A percentile compares a stretch with the other conserved stretches of the same genome.
Evolutionary conservation across 2,888 invertebrate genomes (phyloP).

Genomic region (Chydorus sphaericus): DNA sequence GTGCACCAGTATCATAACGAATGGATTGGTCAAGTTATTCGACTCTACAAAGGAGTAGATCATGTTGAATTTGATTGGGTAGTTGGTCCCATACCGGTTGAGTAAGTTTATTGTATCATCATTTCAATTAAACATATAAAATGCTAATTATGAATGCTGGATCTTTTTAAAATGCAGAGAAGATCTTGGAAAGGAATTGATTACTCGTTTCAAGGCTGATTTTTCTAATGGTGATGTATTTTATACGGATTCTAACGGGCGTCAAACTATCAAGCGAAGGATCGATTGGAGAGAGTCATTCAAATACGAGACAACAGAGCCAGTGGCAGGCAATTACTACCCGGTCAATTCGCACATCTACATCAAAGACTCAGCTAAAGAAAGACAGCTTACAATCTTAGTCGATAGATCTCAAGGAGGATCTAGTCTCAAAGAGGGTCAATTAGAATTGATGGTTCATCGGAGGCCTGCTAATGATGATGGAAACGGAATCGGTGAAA

Average conservation of each 20-base stretch:
- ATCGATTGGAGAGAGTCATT: constrained; percentile 58
- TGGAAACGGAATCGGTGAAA: constrained; percentile 80
- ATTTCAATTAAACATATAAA: too few relatives aligned
- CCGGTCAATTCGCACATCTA: constrained; percentile 72
- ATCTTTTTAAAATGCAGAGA: constrained; percentile 37
- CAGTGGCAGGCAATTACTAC: constrained; percentile 78
- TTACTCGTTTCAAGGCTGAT: constrained; percentile 52
- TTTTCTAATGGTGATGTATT: constrained; percentile 50
- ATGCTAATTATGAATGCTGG: too few relatives aligned
- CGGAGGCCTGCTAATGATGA: constrained; percentile 73
- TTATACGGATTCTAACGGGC: constrained; percentile 86
- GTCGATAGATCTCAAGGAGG: constrained; percentile 26
- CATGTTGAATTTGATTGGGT: too few relatives aligned
- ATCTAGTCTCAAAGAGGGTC: constrained; percentile 26
- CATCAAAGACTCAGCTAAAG: constrained; percentile 38
- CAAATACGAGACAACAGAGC: constrained; percentile 47
- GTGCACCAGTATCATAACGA: too few relatives aligned
- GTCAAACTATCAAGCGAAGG: constrained; percentile 60
- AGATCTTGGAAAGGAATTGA: constrained; percentile 64
- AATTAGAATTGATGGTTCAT: constrained; percentile 45
- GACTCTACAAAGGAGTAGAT: too few relatives aligned
- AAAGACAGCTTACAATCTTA: constrained; percentile 19
- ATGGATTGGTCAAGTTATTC: too few relatives aligned
- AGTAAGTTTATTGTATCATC: constrained; percentile 35
- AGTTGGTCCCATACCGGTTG: constrained; percentile 36